These are phyloP conservation scores for Aegithalos caudatus DNA, from an alignment of 2,113 vertebrate species.

Conservation along the genomic window DNA sequence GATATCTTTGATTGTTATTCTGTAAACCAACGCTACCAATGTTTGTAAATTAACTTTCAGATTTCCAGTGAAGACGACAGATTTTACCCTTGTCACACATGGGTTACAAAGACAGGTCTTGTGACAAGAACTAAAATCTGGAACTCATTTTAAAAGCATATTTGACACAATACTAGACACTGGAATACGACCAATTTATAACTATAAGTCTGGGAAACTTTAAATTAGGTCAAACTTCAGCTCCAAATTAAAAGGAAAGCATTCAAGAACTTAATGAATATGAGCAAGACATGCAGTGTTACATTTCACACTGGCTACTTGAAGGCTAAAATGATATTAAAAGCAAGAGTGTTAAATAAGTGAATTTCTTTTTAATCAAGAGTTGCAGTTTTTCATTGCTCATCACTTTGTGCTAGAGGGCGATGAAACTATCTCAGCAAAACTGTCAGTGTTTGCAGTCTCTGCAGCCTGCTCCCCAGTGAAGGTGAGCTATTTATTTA, in stretches of 20 bases:
- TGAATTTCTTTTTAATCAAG: conserved; percentile 41
- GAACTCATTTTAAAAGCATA: conserved; percentile 58
- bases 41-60: conserved; percentile 64
- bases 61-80: conserved; percentile 55
- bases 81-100: conserved; percentile 48
- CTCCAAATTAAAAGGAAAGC: conserved; percentile 30
- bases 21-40: conserved; percentile 23
- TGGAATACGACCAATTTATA: conserved; percentile 35
- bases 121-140: conserved; percentile 1
- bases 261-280: not conserved
- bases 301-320: not conserved
- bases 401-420: conserved; percentile 33
- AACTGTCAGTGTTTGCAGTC: conserved; percentile 30
- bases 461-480: not conserved
- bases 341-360: conserved; percentile 41
- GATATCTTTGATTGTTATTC: conserved; percentile 39
- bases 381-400: conserved; percentile 23
- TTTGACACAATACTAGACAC: conserved; percentile 27
- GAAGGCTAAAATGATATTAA: conserved; percentile 17
- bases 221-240: conserved; percentile 35
- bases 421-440: conserved; percentile 46
- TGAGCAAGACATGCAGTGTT: not conserved
- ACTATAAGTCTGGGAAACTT: conserved; percentile 27
- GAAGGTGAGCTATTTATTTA: conserved; percentile 44
- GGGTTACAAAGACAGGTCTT: conserved; percentile 38